These are phyloP conservation scores for Sebastes itinus DNA, from an alignment of 2,797 vertebrate genomes.

Conservation along the genomic window DNA sequence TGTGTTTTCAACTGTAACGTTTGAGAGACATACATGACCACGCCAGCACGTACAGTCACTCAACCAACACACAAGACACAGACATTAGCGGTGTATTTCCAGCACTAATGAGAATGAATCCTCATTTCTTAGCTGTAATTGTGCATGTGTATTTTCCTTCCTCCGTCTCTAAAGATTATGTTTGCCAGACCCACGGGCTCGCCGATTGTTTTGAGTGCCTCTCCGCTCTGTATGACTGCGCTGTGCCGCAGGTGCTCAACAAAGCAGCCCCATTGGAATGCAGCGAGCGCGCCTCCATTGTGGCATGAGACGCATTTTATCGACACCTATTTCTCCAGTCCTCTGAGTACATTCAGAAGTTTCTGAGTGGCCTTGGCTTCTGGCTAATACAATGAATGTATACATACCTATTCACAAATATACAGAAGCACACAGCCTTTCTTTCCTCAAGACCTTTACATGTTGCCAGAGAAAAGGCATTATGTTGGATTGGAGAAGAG, in stretches of 20 bases:
- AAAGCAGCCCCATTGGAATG: constrained; percentile 58
- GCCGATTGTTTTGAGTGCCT: constrained; percentile 58
- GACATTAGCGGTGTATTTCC: constrained; percentile 17
- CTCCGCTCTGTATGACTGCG: constrained; percentile 43
- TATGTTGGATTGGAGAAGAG: constrained; percentile 9
- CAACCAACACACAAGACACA: background rate
- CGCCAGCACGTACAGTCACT: background rate
- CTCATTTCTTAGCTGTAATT: constrained; percentile 46
- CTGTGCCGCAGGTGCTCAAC: constrained; percentile 50
- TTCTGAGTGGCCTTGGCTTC: constrained; percentile 53
- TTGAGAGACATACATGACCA: background rate
- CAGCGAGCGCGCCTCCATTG: constrained; percentile 38
- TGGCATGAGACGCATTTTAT: constrained; percentile 49
- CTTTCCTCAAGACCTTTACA: constrained; percentile 8
- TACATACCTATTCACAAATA: constrained; percentile 13
- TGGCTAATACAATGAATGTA: constrained; percentile 39
- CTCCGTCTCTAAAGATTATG: constrained; percentile 46
- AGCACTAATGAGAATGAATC: constrained; percentile 29
- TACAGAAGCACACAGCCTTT: background rate
- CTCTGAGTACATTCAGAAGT: constrained; percentile 52
- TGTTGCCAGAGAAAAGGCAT: constrained; percentile 7
- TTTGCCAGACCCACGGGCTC: constrained; percentile 45
- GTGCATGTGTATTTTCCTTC: constrained; percentile 29
- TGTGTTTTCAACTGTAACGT: background rate
- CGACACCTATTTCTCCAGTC: constrained; percentile 49